Base-by-base conservation (phyloP, 1,140 invertebrate species). In the Papilio polyxenes region DNA sequence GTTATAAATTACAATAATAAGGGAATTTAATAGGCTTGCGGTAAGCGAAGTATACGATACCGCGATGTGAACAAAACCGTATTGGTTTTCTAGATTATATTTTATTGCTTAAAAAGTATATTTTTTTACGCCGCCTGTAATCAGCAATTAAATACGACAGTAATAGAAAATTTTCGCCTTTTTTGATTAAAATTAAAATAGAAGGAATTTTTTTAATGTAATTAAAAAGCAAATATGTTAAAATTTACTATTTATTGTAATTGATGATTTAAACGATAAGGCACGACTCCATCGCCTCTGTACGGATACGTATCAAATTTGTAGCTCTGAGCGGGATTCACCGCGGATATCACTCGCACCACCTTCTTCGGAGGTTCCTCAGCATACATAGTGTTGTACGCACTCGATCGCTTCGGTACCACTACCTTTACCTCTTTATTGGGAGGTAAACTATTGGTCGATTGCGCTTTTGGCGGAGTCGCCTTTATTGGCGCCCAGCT, bases 291-390 rank as follows among this genome's bases (percentile, higher is more conserved):
- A 44, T 83, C 77, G 10, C 83, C 75, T 1, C 37, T 65, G 51
- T 87, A 90, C 9, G 81, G 76, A 72, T 82, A 87, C 8, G 92
- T 91, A 13, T 88, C 81, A 62, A 91, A 90, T 51, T 87, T 88
- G 59, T 91, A 94, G 0, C 85, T 84, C 81, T 92, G 91, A 17
- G 85, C 85, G 2, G 92, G 92, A 81, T 93, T 92, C 2, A 88
- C 72, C 6, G 92, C 88, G 2, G 93, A 94, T 0, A 94, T 89
- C 0, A 93, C 87, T 65, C 86, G 86, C 5, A 93, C 88, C 0
- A 94, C 82, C 76, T 89, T 93, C 84, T 89, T 89, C 3, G 92
- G 89, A 11, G 91, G 89, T 78, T 93, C 92, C 65, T 92, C 89
- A 1, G 85, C 82, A 84, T 90, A 92, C 81, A 90, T 82, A 87